These are phyloP conservation scores for Zalophus californianus DNA, from an alignment of 2,797 vertebrate genomes.

Conservation along the genomic window DNA sequence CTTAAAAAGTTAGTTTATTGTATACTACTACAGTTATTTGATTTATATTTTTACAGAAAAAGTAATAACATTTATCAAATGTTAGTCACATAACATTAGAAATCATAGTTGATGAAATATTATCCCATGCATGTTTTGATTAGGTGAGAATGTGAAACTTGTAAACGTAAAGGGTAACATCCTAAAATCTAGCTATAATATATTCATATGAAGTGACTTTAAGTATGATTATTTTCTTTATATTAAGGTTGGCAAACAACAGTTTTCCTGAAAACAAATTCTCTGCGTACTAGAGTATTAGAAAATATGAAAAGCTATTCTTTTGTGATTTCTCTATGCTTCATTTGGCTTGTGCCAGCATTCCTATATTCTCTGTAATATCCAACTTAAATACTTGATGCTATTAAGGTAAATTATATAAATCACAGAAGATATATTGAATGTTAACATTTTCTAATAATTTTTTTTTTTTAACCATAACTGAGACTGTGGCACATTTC, in stretches of 20 bases:
- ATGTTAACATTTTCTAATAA: conserved; percentile 59
- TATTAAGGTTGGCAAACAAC: conserved; percentile 11
- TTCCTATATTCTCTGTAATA: conserved; percentile 32
- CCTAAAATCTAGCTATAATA: conserved; percentile 30
- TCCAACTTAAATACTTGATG: conserved; percentile 37
- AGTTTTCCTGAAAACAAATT: conserved; percentile 20
- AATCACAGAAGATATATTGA: conserved; percentile 56
- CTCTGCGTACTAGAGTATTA: background rate
- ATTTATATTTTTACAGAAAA: conserved; percentile 12
- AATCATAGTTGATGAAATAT: conserved; percentile 39
- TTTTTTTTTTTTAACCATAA: conserved; percentile 44
- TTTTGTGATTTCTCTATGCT: background rate
- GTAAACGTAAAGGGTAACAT: background rate
- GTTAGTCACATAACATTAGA: background rate
- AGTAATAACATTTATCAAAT: background rate
- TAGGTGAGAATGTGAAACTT: conserved; percentile 19
- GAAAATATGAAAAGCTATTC: conserved; percentile 18
- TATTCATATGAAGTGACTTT: conserved; percentile 35
- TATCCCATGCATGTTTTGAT: background rate
- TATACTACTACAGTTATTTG: background rate
- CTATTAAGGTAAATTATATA: conserved; percentile 56
- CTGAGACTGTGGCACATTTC: conserved; percentile 53
- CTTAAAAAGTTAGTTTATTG: conserved; percentile 46
- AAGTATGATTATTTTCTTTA: conserved; percentile 17
- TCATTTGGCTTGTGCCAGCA: background rate